Conservation (phyloP, 2,113 vertebrate species). For the Buteo buteo region DNA sequence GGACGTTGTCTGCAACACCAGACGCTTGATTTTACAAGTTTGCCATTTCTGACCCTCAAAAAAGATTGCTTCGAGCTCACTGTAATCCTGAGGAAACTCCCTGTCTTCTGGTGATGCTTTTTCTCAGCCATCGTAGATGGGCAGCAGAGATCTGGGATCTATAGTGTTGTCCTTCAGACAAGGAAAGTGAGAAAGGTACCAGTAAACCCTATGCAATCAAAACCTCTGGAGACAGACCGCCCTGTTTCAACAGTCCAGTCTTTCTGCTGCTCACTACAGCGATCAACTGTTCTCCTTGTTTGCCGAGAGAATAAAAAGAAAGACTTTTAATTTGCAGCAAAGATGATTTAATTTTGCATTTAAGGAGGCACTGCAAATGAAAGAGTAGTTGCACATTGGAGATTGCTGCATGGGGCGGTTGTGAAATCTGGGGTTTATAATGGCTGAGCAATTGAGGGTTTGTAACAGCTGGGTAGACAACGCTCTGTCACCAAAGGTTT, state of each 20-base stretch:
- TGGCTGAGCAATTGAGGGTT: not conserved
- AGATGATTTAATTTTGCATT: not conserved
- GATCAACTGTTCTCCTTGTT: not conserved
- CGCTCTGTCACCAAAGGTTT: not conserved
- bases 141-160: not conserved
- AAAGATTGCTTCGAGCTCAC: not conserved
- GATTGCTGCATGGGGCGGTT: not conserved
- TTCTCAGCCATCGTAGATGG: not conserved
- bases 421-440: not conserved
- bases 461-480: not conserved
- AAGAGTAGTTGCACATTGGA: not conserved
- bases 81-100: not conserved
- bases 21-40: not conserved
- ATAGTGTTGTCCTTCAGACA: not conserved
- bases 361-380: not conserved
- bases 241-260: not conserved
- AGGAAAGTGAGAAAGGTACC: not conserved
- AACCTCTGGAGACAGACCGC: not conserved
- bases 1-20: not conserved
- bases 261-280: not conserved
- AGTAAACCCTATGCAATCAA: not conserved
- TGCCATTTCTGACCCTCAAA: not conserved
- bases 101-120: not conserved
- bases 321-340: not conserved
- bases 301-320: not conserved